Evolutionary conservation across 2,888 invertebrate genomes (phyloP).

Genomic region (Bombylius discolor): DNA sequence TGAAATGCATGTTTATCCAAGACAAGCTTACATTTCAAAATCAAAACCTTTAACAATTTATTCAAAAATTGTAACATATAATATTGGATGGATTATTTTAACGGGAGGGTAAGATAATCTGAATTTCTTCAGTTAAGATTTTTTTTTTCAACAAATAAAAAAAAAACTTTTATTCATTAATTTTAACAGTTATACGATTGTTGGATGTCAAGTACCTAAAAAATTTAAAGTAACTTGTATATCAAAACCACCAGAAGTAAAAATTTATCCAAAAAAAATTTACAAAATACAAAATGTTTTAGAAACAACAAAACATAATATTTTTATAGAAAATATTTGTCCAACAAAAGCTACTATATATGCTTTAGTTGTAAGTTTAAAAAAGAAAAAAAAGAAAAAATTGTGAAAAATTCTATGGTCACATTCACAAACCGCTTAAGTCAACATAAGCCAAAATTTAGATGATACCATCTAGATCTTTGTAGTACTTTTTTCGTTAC

Average conservation of each 20-base stretch:
- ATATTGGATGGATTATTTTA: slow-evolving; percentile 18
- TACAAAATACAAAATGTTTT: slow-evolving; percentile 18
- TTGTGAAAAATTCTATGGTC: too few species aligned
- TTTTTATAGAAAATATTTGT: slow-evolving; percentile 26
- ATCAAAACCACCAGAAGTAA: slow-evolving; percentile 22
- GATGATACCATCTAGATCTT: too few species aligned
- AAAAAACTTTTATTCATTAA: background rate
- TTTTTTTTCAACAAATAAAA: background rate
- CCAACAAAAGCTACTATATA: slow-evolving; percentile 24
- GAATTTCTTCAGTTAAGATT: background rate
- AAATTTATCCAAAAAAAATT: slow-evolving; percentile 15
- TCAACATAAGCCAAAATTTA: too few species aligned
- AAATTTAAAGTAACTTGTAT: slow-evolving; percentile 23
- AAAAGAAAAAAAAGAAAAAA: background rate
- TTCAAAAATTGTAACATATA: slow-evolving; percentile 18
- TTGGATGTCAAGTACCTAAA: slow-evolving; percentile 21
- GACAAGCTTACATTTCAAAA: background rate
- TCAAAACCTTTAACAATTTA: background rate
- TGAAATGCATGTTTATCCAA: slow-evolving; percentile 13
- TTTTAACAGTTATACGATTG: slow-evolving; percentile 19
- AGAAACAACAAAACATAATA: slow-evolving; percentile 14
- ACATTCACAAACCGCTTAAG: too few species aligned
- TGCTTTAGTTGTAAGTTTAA: slow-evolving; percentile 21
- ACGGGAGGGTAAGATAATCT: slow-evolving; percentile 20
- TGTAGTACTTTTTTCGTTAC: too few species aligned